These are phyloP conservation scores for Balaeniceps rex DNA, from an alignment of 2,113 vertebrate species.

Conservation along the genomic window DNA sequence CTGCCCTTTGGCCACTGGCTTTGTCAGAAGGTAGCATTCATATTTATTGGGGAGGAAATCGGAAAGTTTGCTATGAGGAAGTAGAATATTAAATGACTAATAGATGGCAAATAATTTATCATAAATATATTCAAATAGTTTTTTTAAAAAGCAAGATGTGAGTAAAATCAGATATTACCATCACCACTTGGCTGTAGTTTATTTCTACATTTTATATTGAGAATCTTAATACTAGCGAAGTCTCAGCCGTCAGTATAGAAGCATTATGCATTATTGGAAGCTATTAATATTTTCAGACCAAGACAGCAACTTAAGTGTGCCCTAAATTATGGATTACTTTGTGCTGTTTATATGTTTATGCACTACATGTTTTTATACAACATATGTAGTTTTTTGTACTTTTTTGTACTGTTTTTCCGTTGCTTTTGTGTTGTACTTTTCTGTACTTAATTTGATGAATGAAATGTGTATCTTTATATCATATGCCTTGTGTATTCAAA, in stretches of 20 bases:
- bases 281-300: not conserved
- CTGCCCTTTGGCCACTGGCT: not conserved
- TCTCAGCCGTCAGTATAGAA: not conserved
- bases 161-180: not conserved
- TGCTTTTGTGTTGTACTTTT: not conserved
- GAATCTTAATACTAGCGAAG: not conserved
- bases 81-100: not conserved
- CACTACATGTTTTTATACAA: not conserved
- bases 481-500: not conserved
- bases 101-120: not conserved
- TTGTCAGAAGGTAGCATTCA: not conserved
- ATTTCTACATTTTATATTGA: not conserved
- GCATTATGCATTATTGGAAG: not conserved
- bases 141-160: not conserved
- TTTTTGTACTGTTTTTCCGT: not conserved
- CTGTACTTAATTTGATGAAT: not conserved
- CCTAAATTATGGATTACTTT: not conserved
- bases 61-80: not conserved
- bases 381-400: not conserved
- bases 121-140: not conserved
- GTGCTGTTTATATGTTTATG: not conserved
- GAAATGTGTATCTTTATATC: not conserved
- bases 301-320: not conserved
- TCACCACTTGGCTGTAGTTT: not conserved
- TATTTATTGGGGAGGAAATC: not conserved